Base-by-base conservation (phyloP, 2,888 invertebrate species). In the Philaethria dido region DNA sequence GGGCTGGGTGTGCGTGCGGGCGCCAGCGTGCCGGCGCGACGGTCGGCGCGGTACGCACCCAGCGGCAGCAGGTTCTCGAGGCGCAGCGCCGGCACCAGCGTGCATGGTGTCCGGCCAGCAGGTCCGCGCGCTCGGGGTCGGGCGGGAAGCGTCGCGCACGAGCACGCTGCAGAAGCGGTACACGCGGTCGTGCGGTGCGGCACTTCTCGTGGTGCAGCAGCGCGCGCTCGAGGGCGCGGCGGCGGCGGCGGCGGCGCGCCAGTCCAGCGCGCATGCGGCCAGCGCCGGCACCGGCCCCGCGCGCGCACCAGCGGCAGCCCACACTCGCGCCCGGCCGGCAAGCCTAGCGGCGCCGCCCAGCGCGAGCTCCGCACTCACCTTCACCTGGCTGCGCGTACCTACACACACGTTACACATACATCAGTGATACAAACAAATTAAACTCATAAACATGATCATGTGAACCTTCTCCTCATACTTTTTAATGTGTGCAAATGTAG, bases 51-150 rank as follows among this genome's bases (percentile, higher is more conserved):
- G 78, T 94, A 97, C 64, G 91, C 68, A 97, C 97, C 97, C 73
- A 96, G 94, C 0, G 99, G 99, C 62, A 99, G 93, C 69, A 99
- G 93, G 93, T 99, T 99, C 72, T 96, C 95, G 3, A 99, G 83
- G 16, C 96, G 94, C 18, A 99, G 93, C 0, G 98, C 97, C 29
- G 99, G 97, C 74, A 97, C 91, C 54, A 99, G 90, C 2, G 95
- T 95, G 69, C n/a, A 99, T 95, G 16, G 96, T 95, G 86, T 99
- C 97, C 99, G 5, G 98, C 97, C 71, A 97, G 94, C 60, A 93
- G 77, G 18, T 85, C 77, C 9, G 94, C 94, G 44, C 88, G n/a
- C n/a, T n/a, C n/a, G n/a, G n/a, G 80, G 73, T 96, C 96, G 14
- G 91, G 81, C 0, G 98, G n/a, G 88, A 96, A 98, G 73, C 95